Evolutionary conservation across 2,888 invertebrate genomes (phyloP), one percentile per base, ranked within the genome.

Genomic region (Andrena flavipes): DNA sequence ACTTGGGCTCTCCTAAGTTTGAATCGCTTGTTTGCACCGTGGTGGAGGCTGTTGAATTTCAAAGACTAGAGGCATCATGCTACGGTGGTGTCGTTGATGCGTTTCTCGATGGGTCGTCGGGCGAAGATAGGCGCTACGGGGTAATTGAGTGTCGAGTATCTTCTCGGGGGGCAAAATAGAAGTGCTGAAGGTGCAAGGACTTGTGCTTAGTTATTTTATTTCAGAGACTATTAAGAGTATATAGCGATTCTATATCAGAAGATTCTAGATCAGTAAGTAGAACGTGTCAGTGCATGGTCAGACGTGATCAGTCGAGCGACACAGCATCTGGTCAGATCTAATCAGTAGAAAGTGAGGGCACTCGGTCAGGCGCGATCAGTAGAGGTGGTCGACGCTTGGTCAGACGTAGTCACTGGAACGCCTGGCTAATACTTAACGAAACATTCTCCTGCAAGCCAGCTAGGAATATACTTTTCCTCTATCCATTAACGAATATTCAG

Each of bases 291-390:
- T 60, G n/a, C 30, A 16, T 30, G 60, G 60, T 60, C 60, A n/a
- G 33, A 33, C 60, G 33, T 10, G 23, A 23, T 20, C 23, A 8
- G 23, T 20, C 7, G 23, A 10, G 26, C 54, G 20, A 4, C 23
- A 26, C 23, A 23, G 23, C 10, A 23, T 56, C 23, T 26, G 54
- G 16, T 56, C 54, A 26, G 23, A 56, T 20, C 10, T 56, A 56
- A 56, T 56, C 54, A 56, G 23, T 56, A 56, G 54, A 56, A 56
- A 56, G 54, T 23, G 23, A 56, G 20, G 54, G 73, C 65, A 63
- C 51, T 51, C 16, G 67, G 63, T 54, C 62, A 20, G 54, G 3
- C 20, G 54, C 10, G 54, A 54, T 13, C 54, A 56, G 56, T 56
- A 56, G 56, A 56, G 23, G 10, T 8, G 20, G 56, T 56, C 4